Conservation (phyloP, 2,113 vertebrate species). For the Poeciliopsis occidentalis region DNA sequence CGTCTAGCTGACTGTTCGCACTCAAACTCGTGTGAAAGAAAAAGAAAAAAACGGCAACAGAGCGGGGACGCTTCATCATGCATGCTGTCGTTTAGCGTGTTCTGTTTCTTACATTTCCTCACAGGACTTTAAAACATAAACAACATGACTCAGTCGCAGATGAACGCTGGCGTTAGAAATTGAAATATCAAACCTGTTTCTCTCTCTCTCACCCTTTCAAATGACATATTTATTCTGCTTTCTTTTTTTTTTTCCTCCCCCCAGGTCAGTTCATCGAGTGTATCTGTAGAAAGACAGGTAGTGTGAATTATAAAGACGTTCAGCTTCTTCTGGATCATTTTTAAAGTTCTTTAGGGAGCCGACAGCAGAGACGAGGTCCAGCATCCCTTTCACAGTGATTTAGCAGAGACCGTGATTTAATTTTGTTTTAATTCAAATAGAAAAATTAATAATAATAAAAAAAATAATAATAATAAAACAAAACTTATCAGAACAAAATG, state of each 20-base stretch:
- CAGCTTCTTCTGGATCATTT: too few relatives aligned
- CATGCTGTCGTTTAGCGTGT: slow-evolving; percentile 16
- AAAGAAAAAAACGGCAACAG: neutral
- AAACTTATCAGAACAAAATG: too few relatives aligned
- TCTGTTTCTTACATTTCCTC: slow-evolving; percentile 9
- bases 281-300: too few relatives aligned
- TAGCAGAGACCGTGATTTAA: too few relatives aligned
- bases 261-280: too few relatives aligned
- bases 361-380: too few relatives aligned
- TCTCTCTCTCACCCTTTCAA: neutral
- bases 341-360: too few relatives aligned
- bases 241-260: neutral
- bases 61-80: slow-evolving; percentile 21
- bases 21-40: neutral
- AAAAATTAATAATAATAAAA: too few relatives aligned
- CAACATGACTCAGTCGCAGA: slow-evolving; percentile 29
- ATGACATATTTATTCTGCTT: neutral
- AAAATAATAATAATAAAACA: too few relatives aligned
- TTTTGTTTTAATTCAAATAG: too few relatives aligned
- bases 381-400: too few relatives aligned
- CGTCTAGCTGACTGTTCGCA: slow-evolving; percentile 12
- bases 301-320: too few relatives aligned
- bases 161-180: slow-evolving; percentile 12
- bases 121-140: slow-evolving; percentile 19
- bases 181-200: neutral